Base-by-base conservation (phyloP, 2,113 vertebrate species). In the Phrynosoma platyrhinos region DNA sequence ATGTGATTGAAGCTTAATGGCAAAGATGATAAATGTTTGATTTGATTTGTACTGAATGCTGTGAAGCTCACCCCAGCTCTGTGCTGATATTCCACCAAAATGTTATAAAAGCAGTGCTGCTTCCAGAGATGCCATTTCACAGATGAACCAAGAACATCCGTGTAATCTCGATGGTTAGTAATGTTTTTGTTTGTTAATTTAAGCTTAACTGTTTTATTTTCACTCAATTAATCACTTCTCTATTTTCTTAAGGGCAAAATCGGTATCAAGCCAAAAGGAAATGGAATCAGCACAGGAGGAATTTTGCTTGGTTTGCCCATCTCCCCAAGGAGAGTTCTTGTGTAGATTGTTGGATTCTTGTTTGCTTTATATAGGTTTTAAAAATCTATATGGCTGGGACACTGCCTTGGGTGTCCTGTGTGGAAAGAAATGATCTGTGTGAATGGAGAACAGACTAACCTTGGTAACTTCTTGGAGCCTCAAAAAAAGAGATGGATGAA, bases 231-330 rank as follows among this genome's bases (percentile, higher is more conserved):
- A 96, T 88, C n/a, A 42, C 53, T 80, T 83, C 92, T 89, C 94
- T 92, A 90, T 95, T 95, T 94, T 94, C 93, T 95, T 87, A 92
- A 94, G 94, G 87, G 76, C 92, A 90, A 80, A 94, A 93, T 87
- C 79, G 85, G 81, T 92, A 90, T 93, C 85, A 92, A 92, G 92
- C 90, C 88, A 0, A 86, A 55, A 92, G 92, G 89, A 93, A 74
- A 91, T 92, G 85, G 66, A 64, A 66, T 86, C 71, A 9, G 23
- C 32, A 62, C 83, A 75, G 53, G n/a, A 76, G 13, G 83, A 76
- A 23, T 55, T 55, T 69, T 32, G 16, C 82, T 55, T 32, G 40
- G 30, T 83, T 69, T 52, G 40, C 9, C n/a, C n/a, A 2, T 53
- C 47, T 55, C 2, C 21, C 13, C 14, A 23, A 42, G n/a, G 53